These are phyloP conservation scores for Orchesella cincta DNA, from an alignment of 1,140 invertebrate species.

Conservation along the genomic window DNA sequence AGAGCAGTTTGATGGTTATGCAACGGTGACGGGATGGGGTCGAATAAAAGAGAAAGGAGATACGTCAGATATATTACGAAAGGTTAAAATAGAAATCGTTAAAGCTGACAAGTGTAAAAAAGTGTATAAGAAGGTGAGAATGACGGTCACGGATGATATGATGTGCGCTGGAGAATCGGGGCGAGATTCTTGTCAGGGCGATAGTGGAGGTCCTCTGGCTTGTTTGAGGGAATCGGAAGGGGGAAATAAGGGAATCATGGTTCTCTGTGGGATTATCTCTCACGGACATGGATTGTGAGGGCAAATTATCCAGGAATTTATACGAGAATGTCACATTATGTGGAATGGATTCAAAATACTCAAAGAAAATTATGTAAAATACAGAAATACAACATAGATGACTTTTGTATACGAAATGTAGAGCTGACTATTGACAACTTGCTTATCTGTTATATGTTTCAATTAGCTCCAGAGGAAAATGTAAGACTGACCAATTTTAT, in stretches of 20 bases:
- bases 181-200: conserved; percentile 27
- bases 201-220: neutral
- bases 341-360: conserved; percentile 35
- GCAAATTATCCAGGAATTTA: conserved; percentile 66
- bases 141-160: conserved; percentile 27
- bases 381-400: neutral
- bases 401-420: too few species aligned
- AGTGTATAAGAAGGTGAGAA: neutral
- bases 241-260: conserved; percentile 54
- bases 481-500: conserved; percentile 11
- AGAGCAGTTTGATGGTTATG: conserved; percentile 17
- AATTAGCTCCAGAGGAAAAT: conserved; percentile 1
- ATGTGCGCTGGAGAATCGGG: conserved; percentile 33
- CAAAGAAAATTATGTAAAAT: conserved; percentile 1
- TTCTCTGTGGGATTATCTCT: conserved; percentile 65
- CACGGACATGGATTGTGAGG: conserved; percentile 66
- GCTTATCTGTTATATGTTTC: neutral
- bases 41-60: neutral
- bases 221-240: neutral
- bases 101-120: neutral
- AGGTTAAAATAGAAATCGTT: conserved; percentile 26
- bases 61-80: neutral
- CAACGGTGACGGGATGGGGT: conserved; percentile 5
- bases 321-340: conserved; percentile 58
- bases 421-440: neutral